These are phyloP conservation scores for Trachemys scripta DNA, from an alignment of 2,113 vertebrate genomes.

Conservation along the genomic window DNA sequence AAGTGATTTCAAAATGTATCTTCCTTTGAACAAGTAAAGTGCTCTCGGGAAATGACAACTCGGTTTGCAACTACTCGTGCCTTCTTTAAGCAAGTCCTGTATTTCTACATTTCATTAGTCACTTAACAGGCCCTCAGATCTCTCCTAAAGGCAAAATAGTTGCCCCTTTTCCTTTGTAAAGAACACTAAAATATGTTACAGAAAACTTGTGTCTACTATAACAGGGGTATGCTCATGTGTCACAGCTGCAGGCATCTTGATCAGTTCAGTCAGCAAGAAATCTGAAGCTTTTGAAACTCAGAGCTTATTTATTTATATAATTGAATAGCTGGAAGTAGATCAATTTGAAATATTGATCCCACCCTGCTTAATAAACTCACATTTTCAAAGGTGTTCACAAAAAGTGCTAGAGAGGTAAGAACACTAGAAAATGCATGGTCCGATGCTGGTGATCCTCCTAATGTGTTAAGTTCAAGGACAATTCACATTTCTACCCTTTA, in stretches of 20 bases:
- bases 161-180: slow-evolving; percentile 12
- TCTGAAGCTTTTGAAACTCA: slow-evolving; percentile 38
- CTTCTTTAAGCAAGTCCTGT: slow-evolving; percentile 5
- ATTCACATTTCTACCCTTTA: background rate
- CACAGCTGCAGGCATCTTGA: slow-evolving; percentile 14
- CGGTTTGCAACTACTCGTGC: background rate
- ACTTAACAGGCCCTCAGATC: background rate
- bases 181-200: background rate
- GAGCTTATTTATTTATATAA: slow-evolving; percentile 27
- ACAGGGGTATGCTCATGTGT: slow-evolving; percentile 37
- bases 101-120: slow-evolving; percentile 19
- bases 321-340: slow-evolving; percentile 36
- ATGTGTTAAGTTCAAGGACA: background rate
- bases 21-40: background rate
- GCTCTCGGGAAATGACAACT: background rate
- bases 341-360: slow-evolving; percentile 35
- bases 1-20: background rate
- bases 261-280: slow-evolving; percentile 43
- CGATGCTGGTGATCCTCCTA: too few relatives aligned
- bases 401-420: background rate
- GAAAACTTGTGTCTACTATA: background rate
- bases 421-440: background rate
- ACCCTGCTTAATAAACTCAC: background rate
- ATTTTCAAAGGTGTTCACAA: background rate
- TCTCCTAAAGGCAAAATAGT: background rate